Evolutionary conservation across 1,140 invertebrate species (phyloP).

Genomic region (Drosophila trapezifrons): DNA sequence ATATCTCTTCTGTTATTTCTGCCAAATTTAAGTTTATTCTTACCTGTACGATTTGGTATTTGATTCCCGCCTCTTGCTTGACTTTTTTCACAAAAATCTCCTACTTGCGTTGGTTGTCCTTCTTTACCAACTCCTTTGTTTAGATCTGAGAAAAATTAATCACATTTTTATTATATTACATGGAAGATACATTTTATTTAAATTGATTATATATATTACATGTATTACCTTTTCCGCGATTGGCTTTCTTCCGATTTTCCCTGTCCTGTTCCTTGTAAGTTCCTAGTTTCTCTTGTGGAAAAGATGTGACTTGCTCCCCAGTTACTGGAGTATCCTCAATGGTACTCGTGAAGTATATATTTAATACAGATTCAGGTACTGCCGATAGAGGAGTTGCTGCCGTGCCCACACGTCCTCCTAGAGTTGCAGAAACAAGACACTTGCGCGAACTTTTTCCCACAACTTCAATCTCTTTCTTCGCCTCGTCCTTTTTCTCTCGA

Average conservation of each 20-base stretch:
- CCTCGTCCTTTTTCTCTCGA: neutral
- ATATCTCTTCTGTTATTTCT: too few species aligned
- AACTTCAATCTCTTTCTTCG: too few species aligned
- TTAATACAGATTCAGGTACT: slow-evolving; percentile 10
- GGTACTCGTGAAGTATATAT: neutral
- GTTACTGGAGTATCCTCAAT: neutral
- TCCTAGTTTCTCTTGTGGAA: neutral
- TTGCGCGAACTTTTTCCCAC: too few species aligned
- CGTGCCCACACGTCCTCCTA: neutral
- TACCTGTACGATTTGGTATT: too few species aligned
- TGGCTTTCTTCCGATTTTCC: neutral
- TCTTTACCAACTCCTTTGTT: neutral
- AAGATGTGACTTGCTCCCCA: neutral
- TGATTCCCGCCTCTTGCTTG: too few species aligned
- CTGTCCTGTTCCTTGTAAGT: neutral
- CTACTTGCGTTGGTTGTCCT: neutral
- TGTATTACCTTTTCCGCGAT: neutral
- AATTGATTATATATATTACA: too few species aligned
- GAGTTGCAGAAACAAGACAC: too few species aligned
- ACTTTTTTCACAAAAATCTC: too few species aligned
- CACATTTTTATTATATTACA: neutral
- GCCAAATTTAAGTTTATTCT: too few species aligned
- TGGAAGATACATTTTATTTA: too few species aligned
- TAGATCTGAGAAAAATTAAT: neutral
- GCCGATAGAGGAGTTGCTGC: neutral